A percentile compares a stretch with the other conserved stretches of the same genome.
phyloP scores from a whole-genome alignment of 2,797 vertebrate genomes.

The Cygnus olor region DNA sequence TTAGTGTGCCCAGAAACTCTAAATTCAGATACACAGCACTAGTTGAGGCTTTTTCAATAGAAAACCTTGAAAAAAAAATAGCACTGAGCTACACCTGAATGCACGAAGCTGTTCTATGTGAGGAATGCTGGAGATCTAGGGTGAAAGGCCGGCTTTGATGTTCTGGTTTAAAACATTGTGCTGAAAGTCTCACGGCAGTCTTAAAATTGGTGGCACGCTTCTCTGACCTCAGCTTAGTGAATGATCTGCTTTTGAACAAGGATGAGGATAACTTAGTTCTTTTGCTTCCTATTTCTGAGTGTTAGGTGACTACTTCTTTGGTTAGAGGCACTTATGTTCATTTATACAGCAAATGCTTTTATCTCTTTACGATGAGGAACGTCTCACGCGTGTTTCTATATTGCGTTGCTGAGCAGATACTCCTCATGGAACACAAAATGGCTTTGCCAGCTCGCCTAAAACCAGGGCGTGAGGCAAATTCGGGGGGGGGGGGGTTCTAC shows the following conservation, averaged over 20 bases:
- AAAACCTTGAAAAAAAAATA: too few species aligned
- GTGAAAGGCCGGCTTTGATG: too few species aligned
- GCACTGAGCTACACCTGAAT: neutral
- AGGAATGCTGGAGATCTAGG: neutral
- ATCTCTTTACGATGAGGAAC: accelerated
- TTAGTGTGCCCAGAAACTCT: accelerated
- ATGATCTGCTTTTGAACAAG: accelerated
- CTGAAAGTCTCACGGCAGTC: neutral
- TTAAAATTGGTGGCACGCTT: neutral
- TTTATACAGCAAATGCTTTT: too few species aligned
- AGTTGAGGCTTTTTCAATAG: neutral
- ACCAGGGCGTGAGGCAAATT: too few species aligned
- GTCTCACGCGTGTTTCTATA: accelerated
- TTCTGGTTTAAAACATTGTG: too few species aligned
- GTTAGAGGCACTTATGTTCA: accelerated
- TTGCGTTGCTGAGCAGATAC: accelerated
- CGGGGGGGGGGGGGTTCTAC: too few species aligned
- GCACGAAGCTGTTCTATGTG: too few species aligned
- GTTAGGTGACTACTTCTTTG: too few species aligned
- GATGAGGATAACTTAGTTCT: neutral
- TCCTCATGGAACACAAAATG: neutral
- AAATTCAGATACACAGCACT: neutral
- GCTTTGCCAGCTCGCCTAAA: neutral
- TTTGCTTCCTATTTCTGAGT: neutral
- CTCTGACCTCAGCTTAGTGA: accelerated